Base-by-base conservation (phyloP, 2,888 invertebrate species). In the Catocala fraxini region DNA sequence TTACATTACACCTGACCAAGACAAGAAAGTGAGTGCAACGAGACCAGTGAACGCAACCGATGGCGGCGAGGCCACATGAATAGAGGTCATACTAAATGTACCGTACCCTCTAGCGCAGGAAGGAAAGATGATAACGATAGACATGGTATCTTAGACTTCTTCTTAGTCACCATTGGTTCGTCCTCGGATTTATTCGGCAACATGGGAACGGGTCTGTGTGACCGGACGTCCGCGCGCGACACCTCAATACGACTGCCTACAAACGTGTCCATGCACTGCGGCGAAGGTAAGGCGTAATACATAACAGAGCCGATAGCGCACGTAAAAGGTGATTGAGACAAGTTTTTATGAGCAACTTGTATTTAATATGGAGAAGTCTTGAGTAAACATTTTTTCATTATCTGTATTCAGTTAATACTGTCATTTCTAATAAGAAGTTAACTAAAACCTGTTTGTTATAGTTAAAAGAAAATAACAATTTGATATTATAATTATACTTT, bases 81-180 rank as follows among this genome's bases (percentile, higher is more conserved):
- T 87, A 87, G 87, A 93, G 91, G 92, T 91, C 91, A 90, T 69
- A 73, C 71, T 60, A 81, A 84, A 75, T 79, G 59, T 71, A 76
- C 77, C 84, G 87, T 93, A 94, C 94, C 94, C 93, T 94, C 94
- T 81, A 94, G 77, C 61, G 92, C 92, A 76, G 94, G 94, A 65
- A 94, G 91, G 80, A 94, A 91, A 64, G 93, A 89, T 13, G 93
- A 89, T 70, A 94, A 82, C 68, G 94, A 93, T 65, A 94, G 87
- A 79, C 94, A 94, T 86, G 94, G 92, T 89, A 94, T 93, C 88
- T 92, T 93, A 57, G 89, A 91, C 79, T 93, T 93, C 91, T 93
- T 94, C 88, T 94, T 94, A 83, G 90, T 87, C 69, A 93, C 93
- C 91, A 93, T 92, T 57, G 89, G 84, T 71, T 92, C 93, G 85